Evolutionary conservation across 2,888 invertebrate species (phyloP).

Genomic region (Scaptomyza tumidula): DNA sequence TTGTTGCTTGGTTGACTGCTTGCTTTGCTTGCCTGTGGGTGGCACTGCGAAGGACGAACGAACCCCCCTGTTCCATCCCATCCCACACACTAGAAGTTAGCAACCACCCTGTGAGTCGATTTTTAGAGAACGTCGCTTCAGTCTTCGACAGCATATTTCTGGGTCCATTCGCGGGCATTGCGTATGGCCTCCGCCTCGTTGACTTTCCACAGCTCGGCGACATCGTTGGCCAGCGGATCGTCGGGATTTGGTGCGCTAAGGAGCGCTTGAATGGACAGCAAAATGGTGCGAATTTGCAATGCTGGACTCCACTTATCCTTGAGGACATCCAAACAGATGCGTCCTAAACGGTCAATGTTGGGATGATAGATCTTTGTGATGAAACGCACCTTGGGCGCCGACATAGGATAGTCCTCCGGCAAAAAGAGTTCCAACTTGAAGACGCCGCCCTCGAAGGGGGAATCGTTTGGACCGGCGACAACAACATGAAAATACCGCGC

Average conservation of each 20-base stretch:
- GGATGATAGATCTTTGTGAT: constrained; percentile 99
- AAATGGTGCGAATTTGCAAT: constrained; percentile 98
- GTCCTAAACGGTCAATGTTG: constrained; percentile 98
- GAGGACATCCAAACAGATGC: constrained; percentile 98
- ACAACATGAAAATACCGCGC: constrained; percentile 98
- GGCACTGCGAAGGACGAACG: constrained; percentile 14
- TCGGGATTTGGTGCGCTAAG: constrained; percentile 99
- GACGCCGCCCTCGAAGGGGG: constrained; percentile 98
- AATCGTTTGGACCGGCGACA: constrained; percentile 95
- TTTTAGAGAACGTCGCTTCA: constrained; percentile 27
- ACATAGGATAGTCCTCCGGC: constrained; percentile 99
- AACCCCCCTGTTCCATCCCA: constrained; percentile 3
- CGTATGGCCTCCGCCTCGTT: constrained; percentile 98
- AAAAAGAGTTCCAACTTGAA: constrained; percentile 98
- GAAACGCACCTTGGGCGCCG: constrained; percentile 99
- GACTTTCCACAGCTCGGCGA: constrained; percentile 99
- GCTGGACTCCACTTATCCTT: constrained; percentile 99
- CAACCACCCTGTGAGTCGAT: constrained; percentile 17
- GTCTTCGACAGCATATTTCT: constrained; percentile 89
- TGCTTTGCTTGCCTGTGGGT: constrained; percentile 17
- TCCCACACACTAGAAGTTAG: constrained; percentile 7
- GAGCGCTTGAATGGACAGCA: constrained; percentile 98
- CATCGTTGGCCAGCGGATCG: constrained; percentile 98
- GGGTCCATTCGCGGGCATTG: constrained; percentile 96
- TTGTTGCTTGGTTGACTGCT: constrained; percentile 30